Evolutionary conservation across 2,113 vertebrate species (phyloP).

Genomic region (Macrotis lagotis): DNA sequence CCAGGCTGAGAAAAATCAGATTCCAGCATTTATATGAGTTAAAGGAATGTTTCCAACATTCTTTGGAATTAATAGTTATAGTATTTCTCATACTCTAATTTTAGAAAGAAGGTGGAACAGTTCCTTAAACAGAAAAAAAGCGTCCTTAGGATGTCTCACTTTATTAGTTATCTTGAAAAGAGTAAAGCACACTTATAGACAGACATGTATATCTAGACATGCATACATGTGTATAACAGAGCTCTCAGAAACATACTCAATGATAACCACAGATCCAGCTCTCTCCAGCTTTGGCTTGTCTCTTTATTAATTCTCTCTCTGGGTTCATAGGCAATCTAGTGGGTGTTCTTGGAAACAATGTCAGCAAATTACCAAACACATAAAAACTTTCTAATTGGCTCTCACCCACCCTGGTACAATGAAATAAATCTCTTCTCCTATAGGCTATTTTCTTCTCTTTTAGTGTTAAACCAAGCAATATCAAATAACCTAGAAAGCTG

Average conservation of each 20-base stretch:
- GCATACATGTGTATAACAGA: neutral
- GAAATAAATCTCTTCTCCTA: neutral
- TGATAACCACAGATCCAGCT: neutral
- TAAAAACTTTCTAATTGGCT: neutral
- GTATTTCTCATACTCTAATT: slow-evolving; percentile 41
- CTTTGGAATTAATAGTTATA: slow-evolving; percentile 48
- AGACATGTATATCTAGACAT: neutral
- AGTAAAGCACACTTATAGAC: neutral
- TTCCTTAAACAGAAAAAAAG: slow-evolving; percentile 26
- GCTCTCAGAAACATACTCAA: neutral
- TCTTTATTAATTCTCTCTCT: neutral
- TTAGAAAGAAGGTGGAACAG: slow-evolving; percentile 31
- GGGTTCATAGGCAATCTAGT: neutral
- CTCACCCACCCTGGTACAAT: neutral
- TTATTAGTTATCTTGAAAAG: slow-evolving; percentile 46
- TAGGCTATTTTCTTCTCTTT: neutral
- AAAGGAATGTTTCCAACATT: slow-evolving; percentile 40
- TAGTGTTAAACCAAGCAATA: neutral
- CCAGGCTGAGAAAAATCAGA: slow-evolving; percentile 47
- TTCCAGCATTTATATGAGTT: slow-evolving; percentile 7
- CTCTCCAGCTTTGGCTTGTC: neutral
- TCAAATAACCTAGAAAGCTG: neutral
- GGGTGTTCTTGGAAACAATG: neutral
- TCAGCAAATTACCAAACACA: neutral
- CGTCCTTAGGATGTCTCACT: slow-evolving; percentile 46